Evolutionary conservation across 2,113 vertebrate genomes (phyloP), one percentile per base, ranked within the genome.

Genomic region (Lophura nycthemera): DNA sequence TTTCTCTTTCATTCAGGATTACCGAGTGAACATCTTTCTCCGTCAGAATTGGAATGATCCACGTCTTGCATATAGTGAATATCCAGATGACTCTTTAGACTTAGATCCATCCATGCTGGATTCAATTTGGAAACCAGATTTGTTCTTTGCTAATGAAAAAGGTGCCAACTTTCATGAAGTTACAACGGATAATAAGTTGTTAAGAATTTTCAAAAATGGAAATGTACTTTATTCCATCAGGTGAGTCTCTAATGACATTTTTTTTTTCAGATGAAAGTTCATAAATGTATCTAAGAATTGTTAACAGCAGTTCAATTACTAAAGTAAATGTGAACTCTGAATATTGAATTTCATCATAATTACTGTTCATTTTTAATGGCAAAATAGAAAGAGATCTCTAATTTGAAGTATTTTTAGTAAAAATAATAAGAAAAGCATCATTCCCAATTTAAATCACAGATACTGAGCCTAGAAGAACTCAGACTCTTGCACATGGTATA

Each of bases 41-140:
- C 98, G 99, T 42, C 99, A 99, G 98, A 98, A 99, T 69, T 99
- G 99, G 99, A 99, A 99, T 6, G 99, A 99, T 87, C 99, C 99
- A 6, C 98, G 99, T 18, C 98, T 99, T 1, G 98, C 99, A 6
- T 99, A 99, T 48, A 98, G 98, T 34, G 99, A 99, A 97, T 99
- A 99, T 86, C 99, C 99, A 15, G 99, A 99, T 57, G 99, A 99
- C 93, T 99, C 99, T n/a, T 97, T 99, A 92, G 99, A 99, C 93
- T 96, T 99, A 86, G 99, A 99, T 96, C 99, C 99, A 13, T 99
- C 99, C 47, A 99, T 99, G 99, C 78, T 99, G 92, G 99, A 99
- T 96, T 99, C 99, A 77, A 99, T 99, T 77, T 99, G 99, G 99
- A 99, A 99, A 96, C 99, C 99, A 18, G 99, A 99, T 92, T 96